phyloP scores from a whole-genome alignment of 2,888 invertebrate genomes.

The Onthophagus sagittarius region DNA sequence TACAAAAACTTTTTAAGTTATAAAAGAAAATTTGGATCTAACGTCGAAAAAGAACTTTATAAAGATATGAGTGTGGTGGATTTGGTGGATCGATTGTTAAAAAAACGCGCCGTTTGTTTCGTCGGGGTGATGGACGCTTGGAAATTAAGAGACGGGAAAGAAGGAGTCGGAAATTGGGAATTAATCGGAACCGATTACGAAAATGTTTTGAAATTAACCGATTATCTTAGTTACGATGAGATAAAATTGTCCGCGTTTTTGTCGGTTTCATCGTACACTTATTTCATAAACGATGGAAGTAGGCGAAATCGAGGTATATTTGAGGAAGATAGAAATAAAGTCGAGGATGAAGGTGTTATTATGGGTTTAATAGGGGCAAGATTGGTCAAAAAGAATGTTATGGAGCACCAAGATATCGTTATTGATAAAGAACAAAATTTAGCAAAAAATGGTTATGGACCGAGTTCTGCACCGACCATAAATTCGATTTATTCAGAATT shows the following conservation, averaged over 20 bases:
- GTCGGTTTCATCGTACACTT: constrained; percentile 54
- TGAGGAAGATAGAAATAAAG: constrained; percentile 39
- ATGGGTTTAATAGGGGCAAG: constrained; percentile 51
- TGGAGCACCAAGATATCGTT: constrained; percentile 55
- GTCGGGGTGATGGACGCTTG: constrained; percentile 34
- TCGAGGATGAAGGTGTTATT: constrained; percentile 52
- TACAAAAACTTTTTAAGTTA: constrained; percentile 63
- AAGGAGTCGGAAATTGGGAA: constrained; percentile 53
- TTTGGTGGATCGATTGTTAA: constrained; percentile 54
- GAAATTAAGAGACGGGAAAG: constrained; percentile 41
- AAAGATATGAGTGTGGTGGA: constrained; percentile 47
- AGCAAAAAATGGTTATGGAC: constrained; percentile 50
- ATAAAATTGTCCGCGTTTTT: constrained; percentile 56
- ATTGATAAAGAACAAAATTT: constrained; percentile 41
- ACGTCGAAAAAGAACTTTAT: constrained; percentile 42
- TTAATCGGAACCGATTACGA: constrained; percentile 51
- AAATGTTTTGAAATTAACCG: constrained; percentile 48
- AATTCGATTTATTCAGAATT: constrained; percentile 6
- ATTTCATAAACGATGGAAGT: constrained; percentile 57
- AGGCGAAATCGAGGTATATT: constrained; percentile 53
- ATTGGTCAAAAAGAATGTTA: constrained; percentile 48
- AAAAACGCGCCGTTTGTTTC: constrained; percentile 54
- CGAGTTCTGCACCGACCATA: neutral
- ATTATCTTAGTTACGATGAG: constrained; percentile 58
- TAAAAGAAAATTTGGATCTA: constrained; percentile 47